phyloP scores from a whole-genome alignment of 2,113 vertebrate species.

The Cavia aperea region DNA sequence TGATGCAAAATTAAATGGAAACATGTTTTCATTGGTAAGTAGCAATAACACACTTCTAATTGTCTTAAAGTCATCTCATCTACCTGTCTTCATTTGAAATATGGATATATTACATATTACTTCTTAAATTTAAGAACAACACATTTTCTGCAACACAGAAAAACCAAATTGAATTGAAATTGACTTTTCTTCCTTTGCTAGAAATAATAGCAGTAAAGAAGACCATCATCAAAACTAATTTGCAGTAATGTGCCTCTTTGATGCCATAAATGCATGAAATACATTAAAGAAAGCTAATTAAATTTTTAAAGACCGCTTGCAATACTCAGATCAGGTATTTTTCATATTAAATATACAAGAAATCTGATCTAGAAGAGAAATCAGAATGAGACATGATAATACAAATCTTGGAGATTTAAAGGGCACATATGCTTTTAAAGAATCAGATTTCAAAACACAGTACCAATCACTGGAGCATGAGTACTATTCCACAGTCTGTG shows the following conservation, averaged over 20 bases:
- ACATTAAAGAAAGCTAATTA: constrained; percentile 73
- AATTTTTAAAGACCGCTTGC: constrained; percentile 73
- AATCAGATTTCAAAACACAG: not conserved
- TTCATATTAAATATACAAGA: constrained; percentile 61
- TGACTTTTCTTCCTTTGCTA: constrained; percentile 15
- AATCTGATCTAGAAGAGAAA: constrained; percentile 40
- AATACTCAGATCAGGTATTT: constrained; percentile 69
- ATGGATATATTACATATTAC: not conserved
- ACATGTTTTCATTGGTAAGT: not conserved
- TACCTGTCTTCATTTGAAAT: not conserved
- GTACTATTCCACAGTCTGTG: not conserved
- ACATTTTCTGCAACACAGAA: not conserved
- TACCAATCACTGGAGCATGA: too few relatives aligned
- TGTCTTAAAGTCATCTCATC: not conserved
- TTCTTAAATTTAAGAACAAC: constrained; percentile 22
- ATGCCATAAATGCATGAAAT: constrained; percentile 71
- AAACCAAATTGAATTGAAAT: constrained; percentile 49
- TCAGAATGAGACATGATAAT: constrained; percentile 32
- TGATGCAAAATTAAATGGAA: not conserved
- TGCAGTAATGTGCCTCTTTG: constrained; percentile 71
- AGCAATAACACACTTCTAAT: not conserved
- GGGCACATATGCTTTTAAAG: not conserved
- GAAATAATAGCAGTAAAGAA: constrained; percentile 63
- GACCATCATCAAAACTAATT: constrained; percentile 72
- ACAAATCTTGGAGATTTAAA: constrained; percentile 34